Evolutionary conservation across 2,888 invertebrate genomes (phyloP).

Genomic region (Melanophora roralis): DNA sequence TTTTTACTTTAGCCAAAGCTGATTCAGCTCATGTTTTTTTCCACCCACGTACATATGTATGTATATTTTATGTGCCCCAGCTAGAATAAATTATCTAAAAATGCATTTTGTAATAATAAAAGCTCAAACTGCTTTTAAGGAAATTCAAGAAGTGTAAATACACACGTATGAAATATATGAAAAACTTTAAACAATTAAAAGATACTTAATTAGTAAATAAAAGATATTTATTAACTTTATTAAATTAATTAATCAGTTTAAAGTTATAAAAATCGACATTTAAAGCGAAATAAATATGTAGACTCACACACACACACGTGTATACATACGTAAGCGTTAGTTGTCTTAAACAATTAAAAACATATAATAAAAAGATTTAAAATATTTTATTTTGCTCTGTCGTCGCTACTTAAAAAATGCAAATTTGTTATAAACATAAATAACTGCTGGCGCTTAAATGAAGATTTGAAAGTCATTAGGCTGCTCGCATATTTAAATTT

Average conservation of each 20-base stretch:
- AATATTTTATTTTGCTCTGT: background rate
- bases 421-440: conserved; percentile 46
- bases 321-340: background rate
- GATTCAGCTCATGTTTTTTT: conserved; percentile 9
- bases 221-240: conserved; percentile 54
- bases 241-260: too few relatives aligned
- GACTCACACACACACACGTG: background rate
- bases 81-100: conserved; percentile 53
- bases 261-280: too few relatives aligned
- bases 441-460: conserved; percentile 46
- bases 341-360: too few relatives aligned
- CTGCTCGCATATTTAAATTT: background rate
- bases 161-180: conserved; percentile 28
- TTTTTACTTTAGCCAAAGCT: conserved; percentile 18
- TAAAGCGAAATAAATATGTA: background rate
- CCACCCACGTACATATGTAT: conserved; percentile 36
- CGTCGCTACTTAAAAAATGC: background rate
- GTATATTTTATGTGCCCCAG: conserved; percentile 1
- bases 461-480: conserved; percentile 34
- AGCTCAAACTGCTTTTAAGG: background rate
- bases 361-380: too few relatives aligned
- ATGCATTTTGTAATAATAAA: conserved; percentile 14
- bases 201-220: conserved; percentile 52
- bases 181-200: conserved; percentile 59
- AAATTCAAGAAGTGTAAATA: conserved; percentile 6